Percentiles rank a stretch among this genome's conserved stretches.
Conservation (phyloP, 2,888 invertebrate species). For the Rhodophaea formosa region DNA sequence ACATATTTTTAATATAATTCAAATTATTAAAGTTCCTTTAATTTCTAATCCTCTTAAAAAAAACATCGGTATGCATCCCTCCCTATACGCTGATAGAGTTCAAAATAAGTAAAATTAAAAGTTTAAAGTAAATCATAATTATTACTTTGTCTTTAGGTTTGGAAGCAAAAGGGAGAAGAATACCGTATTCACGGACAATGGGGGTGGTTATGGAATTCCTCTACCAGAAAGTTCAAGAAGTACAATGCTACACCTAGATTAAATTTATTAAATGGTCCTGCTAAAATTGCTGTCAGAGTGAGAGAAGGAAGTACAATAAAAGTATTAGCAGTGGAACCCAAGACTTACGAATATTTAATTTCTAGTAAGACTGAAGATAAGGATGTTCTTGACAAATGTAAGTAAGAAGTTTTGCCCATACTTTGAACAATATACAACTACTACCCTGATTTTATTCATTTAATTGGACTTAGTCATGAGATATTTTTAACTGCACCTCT, state of each 20-base stretch:
- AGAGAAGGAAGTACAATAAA: constrained; percentile 85
- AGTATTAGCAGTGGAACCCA: constrained; percentile 89
- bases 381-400: constrained; percentile 68
- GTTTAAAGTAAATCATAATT: too few species aligned
- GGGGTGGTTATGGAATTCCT: constrained; percentile 98
- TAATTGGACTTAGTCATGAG: too few species aligned
- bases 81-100: too few species aligned
- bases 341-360: constrained; percentile 87
- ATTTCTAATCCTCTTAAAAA: too few species aligned
- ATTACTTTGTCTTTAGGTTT: constrained; percentile 72
- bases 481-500: too few species aligned
- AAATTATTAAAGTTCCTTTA: too few species aligned
- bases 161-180: constrained; percentile 99
- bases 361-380: constrained; percentile 76
- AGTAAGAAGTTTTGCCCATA: constrained; percentile 18
- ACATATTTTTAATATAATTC: too few species aligned
- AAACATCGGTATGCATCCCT: too few species aligned
- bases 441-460: too few species aligned
- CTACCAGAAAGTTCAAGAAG: constrained; percentile 83
- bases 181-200: constrained; percentile 97
- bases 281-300: constrained; percentile 89
- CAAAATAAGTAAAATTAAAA: too few species aligned
- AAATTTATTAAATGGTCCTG: constrained; percentile 80
- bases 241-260: constrained; percentile 47
- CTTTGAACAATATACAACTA: too few species aligned